phyloP scores from a whole-genome alignment of 2,797 vertebrate genomes.

The Iguana delicatissima region DNA sequence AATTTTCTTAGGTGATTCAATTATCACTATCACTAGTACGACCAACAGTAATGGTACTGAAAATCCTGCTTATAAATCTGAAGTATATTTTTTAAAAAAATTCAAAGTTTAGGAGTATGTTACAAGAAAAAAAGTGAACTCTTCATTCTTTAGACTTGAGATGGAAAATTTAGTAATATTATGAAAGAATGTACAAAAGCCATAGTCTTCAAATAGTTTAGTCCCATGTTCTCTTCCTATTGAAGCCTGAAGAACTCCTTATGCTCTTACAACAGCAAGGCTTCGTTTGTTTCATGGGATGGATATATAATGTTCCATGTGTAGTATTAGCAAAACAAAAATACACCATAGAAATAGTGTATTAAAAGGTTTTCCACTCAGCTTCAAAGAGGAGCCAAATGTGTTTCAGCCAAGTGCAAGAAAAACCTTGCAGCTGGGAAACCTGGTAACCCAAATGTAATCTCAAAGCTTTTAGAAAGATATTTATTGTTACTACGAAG shows the following conservation, averaged over 20 bases:
- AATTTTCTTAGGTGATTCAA: neutral
- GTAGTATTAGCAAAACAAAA: neutral
- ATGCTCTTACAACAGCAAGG: constrained; percentile 13
- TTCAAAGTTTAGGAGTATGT: neutral
- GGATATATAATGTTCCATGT: neutral
- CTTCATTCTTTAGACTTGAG: constrained; percentile 11
- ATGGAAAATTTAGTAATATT: constrained; percentile 53
- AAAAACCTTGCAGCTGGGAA: constrained; percentile 54
- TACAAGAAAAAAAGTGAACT: rapidly evolving
- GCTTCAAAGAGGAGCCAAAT: neutral
- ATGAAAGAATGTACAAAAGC: constrained; percentile 38
- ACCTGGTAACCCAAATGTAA: constrained; percentile 58
- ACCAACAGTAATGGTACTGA: neutral
- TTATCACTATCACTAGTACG: neutral
- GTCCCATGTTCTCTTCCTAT: neutral
- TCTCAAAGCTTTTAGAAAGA: constrained; percentile 53
- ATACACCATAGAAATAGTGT: rapidly evolving
- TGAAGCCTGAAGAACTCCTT: constrained; percentile 42
- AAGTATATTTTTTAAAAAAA: neutral
- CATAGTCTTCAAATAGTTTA: constrained; percentile 32
- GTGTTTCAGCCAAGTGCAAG: constrained; percentile 39
- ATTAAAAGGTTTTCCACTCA: constrained; percentile 38
- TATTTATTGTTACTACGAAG: constrained; percentile 74
- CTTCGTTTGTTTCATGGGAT: constrained; percentile 9
- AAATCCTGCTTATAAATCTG: neutral